phyloP scores from a whole-genome alignment of 2,797 vertebrate species.

The Myotis vivesi region DNA sequence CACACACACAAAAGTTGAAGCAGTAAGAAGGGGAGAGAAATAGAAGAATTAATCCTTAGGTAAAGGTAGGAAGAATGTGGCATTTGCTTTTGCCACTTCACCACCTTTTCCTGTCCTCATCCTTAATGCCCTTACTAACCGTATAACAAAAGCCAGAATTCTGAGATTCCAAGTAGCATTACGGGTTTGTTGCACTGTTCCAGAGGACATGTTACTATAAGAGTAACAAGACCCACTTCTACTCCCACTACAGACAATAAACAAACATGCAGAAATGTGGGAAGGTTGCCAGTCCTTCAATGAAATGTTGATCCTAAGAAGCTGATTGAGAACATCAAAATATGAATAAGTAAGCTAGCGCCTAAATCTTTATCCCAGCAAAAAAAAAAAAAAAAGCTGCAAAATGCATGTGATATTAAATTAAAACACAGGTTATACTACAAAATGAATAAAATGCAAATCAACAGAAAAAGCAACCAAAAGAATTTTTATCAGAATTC shows the following conservation, averaged over 20 bases:
- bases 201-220: neutral
- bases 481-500: constrained; percentile 2
- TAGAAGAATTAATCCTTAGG: neutral
- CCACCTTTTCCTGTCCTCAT: neutral
- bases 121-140: neutral
- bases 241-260: neutral
- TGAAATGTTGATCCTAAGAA: neutral
- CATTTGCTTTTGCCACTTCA: neutral
- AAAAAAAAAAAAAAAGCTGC: neutral
- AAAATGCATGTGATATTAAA: neutral
- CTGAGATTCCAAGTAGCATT: neutral
- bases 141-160: neutral
- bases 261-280: neutral
- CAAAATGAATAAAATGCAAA: neutral
- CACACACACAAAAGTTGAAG: neutral
- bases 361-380: neutral
- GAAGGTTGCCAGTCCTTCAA: neutral
- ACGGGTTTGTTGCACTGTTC: neutral
- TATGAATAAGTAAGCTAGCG: neutral
- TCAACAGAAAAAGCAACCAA: constrained; percentile 21
- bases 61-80: neutral
- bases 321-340: neutral
- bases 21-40: neutral
- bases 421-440: neutral
- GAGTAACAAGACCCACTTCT: neutral